phyloP scores from a whole-genome alignment of 2,797 vertebrate species.

The Peromyscus attwateri region DNA sequence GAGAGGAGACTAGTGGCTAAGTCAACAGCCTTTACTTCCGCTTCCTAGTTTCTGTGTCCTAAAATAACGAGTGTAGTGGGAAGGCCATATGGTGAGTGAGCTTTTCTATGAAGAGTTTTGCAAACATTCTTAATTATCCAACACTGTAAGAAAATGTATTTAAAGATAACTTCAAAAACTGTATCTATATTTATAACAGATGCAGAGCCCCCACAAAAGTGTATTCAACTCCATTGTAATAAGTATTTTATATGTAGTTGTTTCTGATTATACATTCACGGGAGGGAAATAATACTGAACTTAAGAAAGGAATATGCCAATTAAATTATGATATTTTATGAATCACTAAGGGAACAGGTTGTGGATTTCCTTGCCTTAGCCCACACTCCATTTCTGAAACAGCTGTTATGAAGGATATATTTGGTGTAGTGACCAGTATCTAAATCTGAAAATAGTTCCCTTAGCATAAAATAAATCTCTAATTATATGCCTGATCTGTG shows the following conservation, averaged over 20 bases:
- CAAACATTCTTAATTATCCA: constrained; percentile 57
- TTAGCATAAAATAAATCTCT: neutral
- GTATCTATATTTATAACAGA: neutral
- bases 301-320: neutral
- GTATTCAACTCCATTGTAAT: neutral
- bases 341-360: neutral
- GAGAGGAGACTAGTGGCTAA: neutral
- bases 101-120: constrained; percentile 33
- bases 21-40: constrained; percentile 30
- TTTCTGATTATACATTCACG: neutral
- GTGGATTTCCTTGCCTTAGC: constrained; percentile 1
- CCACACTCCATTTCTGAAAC: neutral
- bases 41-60: constrained; percentile 40
- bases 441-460: neutral
- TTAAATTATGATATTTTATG: constrained; percentile 5
- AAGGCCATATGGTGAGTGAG: constrained; percentile 37
- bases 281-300: neutral
- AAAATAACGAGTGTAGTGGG: constrained; percentile 42
- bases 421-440: neutral
- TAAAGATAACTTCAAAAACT: constrained; percentile 26
- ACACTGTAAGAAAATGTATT: constrained; percentile 23
- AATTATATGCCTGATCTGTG: neutral
- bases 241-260: neutral
- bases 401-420: neutral
- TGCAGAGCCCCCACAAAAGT: neutral